These are phyloP conservation scores for Hypomecis punctinalis DNA, from an alignment of 2,888 invertebrate genomes.

Conservation along the genomic window DNA sequence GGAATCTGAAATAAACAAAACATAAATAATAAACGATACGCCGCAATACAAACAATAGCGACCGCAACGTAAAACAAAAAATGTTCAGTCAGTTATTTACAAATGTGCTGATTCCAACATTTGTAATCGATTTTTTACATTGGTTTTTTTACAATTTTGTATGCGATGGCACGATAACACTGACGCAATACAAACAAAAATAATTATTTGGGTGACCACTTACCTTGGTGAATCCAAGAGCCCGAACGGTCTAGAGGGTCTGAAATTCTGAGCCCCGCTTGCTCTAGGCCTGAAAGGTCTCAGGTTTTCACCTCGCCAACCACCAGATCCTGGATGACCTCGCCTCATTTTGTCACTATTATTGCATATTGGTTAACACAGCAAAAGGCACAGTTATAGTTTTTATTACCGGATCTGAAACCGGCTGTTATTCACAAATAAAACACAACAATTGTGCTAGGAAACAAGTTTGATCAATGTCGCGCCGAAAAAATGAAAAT, in stretches of 20 bases:
- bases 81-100: neutral
- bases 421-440: neutral
- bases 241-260: constrained; percentile 60
- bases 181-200: constrained; percentile 49
- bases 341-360: constrained; percentile 73
- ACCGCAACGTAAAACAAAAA: neutral
- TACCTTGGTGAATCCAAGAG: constrained; percentile 63
- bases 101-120: constrained; percentile 3
- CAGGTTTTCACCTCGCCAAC: constrained; percentile 77
- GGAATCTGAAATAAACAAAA: constrained; percentile 62
- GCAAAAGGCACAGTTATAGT: constrained; percentile 16
- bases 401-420: constrained; percentile 9
- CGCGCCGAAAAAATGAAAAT: constrained; percentile 62
- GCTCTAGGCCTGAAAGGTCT: constrained; percentile 74
- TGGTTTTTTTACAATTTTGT: constrained; percentile 2
- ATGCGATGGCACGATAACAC: constrained; percentile 58
- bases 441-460: constrained; percentile 17
- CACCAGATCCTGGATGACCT: constrained; percentile 75
- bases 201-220: constrained; percentile 22
- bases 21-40: neutral
- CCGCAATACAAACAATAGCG: neutral
- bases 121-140: neutral
- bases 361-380: constrained; percentile 59
- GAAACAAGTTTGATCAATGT: constrained; percentile 61
- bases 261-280: constrained; percentile 64